Percentiles rank a stretch among this genome's conserved stretches.
These are phyloP conservation scores for Cariama cristata DNA, from an alignment of 2,113 vertebrate species.

Conservation along the genomic window DNA sequence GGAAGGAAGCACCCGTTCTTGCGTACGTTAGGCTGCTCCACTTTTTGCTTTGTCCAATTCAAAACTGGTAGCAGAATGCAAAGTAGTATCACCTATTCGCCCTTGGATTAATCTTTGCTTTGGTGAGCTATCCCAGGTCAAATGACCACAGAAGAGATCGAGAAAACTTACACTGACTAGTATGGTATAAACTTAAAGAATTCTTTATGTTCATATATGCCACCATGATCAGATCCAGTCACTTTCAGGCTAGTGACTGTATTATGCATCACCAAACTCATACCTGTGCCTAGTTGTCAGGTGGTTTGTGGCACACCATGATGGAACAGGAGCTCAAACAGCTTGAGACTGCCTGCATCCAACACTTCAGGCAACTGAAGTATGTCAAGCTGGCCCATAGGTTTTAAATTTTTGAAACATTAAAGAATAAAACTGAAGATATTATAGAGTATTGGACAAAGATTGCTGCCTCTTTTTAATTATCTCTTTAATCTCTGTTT, in stretches of 20 bases:
- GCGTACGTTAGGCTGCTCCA: accelerated
- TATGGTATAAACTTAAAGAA: accelerated
- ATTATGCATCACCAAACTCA: accelerated
- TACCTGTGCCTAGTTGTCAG: not conserved
- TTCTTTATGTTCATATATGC: accelerated
- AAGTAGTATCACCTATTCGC: accelerated
- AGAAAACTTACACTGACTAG: not conserved
- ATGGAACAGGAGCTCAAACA: not conserved
- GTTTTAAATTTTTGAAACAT: accelerated
- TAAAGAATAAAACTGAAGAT: accelerated
- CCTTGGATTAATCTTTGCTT: not conserved
- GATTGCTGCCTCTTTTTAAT: accelerated
- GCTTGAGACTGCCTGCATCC: accelerated
- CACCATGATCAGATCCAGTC: accelerated
- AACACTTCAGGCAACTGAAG: accelerated
- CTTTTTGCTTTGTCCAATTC: not conserved
- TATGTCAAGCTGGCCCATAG: accelerated
- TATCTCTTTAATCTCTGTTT: accelerated
- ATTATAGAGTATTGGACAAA: accelerated
- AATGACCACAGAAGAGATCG: accelerated
- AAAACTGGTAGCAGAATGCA: not conserved
- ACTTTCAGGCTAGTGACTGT: accelerated
- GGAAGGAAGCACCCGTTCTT: not conserved
- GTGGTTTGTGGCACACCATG: accelerated
- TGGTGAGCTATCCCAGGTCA: not conserved